Evolutionary conservation across 1,140 invertebrate species (phyloP).

Genomic region (Spodoptera litura): DNA sequence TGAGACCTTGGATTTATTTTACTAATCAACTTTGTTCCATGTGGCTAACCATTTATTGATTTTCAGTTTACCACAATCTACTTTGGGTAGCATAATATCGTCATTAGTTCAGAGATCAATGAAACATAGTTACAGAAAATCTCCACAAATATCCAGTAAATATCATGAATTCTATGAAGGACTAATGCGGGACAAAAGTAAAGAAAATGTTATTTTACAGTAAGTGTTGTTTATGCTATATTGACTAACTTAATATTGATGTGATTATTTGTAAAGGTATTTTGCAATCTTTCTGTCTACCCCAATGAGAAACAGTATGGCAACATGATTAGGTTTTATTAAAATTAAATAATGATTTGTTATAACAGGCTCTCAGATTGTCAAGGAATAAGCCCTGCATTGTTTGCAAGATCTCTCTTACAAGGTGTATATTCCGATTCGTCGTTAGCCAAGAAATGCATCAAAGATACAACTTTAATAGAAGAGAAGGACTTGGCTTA

Average conservation of each 20-base stretch:
- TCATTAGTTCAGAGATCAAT: conserved; percentile 77
- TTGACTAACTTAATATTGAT: no score
- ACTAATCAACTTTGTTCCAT: conserved; percentile 17
- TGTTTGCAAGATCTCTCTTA: conserved; percentile 80
- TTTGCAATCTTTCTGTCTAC: no score
- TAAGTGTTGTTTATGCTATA: conserved; percentile 57
- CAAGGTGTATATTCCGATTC: conserved; percentile 76
- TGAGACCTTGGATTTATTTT: conserved; percentile 6
- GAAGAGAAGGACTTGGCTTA: conserved; percentile 90
- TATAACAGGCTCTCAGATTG: conserved; percentile 73
- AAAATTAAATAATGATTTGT: not conserved
- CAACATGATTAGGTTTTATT: no score
- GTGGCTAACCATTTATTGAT: conserved; percentile 17
- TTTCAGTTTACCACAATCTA: conserved; percentile 71
- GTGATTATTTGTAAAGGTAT: no score
- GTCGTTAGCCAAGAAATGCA: conserved; percentile 83
- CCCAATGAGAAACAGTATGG: no score
- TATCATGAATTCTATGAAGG: conserved; percentile 80
- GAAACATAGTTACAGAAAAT: conserved; percentile 81
- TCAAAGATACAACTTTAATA: conserved; percentile 91
- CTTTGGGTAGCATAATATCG: conserved; percentile 78
- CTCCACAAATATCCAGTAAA: conserved; percentile 77
- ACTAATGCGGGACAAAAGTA: conserved; percentile 71
- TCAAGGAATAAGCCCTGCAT: conserved; percentile 78
- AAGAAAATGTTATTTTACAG: conserved; percentile 73